Base-by-base conservation (phyloP, 2,888 invertebrate genomes). In the Eupithecia abbreviata region DNA sequence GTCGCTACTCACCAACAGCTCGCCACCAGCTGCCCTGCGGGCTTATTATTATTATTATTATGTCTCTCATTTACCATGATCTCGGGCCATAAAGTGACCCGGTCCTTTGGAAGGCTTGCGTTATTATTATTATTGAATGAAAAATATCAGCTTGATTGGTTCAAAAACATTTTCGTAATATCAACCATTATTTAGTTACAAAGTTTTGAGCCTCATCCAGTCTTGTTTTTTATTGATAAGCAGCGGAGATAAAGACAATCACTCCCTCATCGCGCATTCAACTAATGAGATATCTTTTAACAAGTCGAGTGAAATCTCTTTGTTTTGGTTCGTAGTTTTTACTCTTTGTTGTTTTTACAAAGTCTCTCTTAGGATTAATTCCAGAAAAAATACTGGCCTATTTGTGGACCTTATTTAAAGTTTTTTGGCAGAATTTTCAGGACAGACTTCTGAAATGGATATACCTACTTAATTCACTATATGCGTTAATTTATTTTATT, bases 271-370 rank as follows among this genome's bases (percentile, higher is more conserved):
- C 68, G 71, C 77, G 58, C 74, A 72, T 77, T 74, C 43, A 47
- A 51, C 71, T 77, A 77, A 77, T 77, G 71, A 77, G 73, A 73
- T 76, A 73, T 71, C 71, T 47, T 71, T 74, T 55, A 75, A 75
- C 69, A 72, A 66, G 73, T 71, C 70, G 45, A 67, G 51, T 73
- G 55, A 58, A 73, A 73, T 55, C 65, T 76, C 71, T 76, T 73
- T 73, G 70, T 73, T 73, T 70, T 68, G 43, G 68, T 47, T 69
- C 47, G 45, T 69, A 47, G 69, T 49, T 49, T 68, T 69, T 62
- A 62, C 42, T 41, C 42, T 49, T 69, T 69, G 68, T 69, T 69
- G 47, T 49, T 47, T 10, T 43, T 12, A 69, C 69, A 71, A 71
- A 71, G 41, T 51, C 30, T 42, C 51, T 41, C 71, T 51, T 42